A percentile compares a stretch with the other conserved stretches of the same genome.
phyloP scores from a whole-genome alignment of 2,888 invertebrate genomes.

The Monopis laevigella region DNA sequence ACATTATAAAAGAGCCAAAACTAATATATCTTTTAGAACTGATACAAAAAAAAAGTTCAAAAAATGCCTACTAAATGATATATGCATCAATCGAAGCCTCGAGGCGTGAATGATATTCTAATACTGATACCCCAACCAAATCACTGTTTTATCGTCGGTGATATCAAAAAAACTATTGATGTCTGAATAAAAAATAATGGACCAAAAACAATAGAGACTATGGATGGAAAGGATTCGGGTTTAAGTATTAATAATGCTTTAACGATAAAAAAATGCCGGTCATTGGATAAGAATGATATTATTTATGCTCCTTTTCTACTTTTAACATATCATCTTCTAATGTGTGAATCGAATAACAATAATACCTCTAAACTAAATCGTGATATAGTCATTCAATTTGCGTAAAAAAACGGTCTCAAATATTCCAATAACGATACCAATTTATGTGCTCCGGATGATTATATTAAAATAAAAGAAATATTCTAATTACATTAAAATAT shows the following conservation, averaged over 20 bases:
- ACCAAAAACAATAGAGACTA: conserved; percentile 65
- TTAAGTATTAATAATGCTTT: conserved; percentile 62
- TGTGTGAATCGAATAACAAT: no score
- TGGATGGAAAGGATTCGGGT: conserved; percentile 59
- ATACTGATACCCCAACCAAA: conserved; percentile 58
- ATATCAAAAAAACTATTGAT: conserved; percentile 65
- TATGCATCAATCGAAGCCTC: conserved; percentile 47
- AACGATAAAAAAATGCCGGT: conserved; percentile 24
- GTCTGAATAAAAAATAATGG: conserved; percentile 61
- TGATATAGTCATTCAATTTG: no score
- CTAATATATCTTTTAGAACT: no score
- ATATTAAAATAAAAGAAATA: conserved; percentile 4
- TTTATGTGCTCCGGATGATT: conserved; percentile 4
- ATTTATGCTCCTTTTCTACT: not conserved
- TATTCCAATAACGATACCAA: conserved; percentile 3
- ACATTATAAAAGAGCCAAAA: no score
- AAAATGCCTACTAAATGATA: conserved; percentile 60
- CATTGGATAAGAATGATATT: conserved; percentile 12
- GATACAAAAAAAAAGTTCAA: conserved; percentile 38
- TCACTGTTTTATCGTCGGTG: conserved; percentile 58
- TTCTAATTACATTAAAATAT: conserved; percentile 11
- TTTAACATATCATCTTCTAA: no score
- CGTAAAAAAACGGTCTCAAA: no score
- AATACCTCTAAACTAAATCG: no score
- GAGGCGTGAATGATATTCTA: conserved; percentile 34